A percentile compares a stretch with the other conserved stretches of the same genome.
Evolutionary conservation across 2,113 vertebrate genomes (phyloP).

Genomic region (Ochotona princeps): DNA sequence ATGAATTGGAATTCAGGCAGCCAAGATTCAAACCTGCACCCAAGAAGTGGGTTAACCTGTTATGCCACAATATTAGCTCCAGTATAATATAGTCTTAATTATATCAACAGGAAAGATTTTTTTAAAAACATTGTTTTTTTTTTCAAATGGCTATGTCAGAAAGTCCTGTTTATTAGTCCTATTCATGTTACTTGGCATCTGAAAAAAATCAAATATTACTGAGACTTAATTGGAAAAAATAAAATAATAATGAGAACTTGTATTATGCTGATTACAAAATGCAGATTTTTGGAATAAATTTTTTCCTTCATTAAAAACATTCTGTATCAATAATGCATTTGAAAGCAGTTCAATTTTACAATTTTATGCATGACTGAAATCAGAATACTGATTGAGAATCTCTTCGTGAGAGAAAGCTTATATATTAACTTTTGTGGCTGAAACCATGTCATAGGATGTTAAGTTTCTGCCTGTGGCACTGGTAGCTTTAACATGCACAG

Average conservation of each 20-base stretch:
- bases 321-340: conserved; percentile 68
- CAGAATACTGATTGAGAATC: conserved; percentile 20
- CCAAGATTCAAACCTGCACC: too few species aligned
- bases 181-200: conserved; percentile 65
- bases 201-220: conserved; percentile 47
- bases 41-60: too few species aligned
- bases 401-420: conserved; percentile 36
- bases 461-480: too few species aligned
- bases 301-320: conserved; percentile 70
- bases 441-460: too few species aligned
- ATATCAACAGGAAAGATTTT: neutral
- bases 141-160: conserved; percentile 27
- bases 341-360: neutral
- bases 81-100: neutral
- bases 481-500: too few species aligned
- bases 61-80: too few species aligned
- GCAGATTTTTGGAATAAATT: conserved; percentile 38
- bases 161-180: conserved; percentile 64
- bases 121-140: too few species aligned
- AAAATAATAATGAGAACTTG: conserved; percentile 69
- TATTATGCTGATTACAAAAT: conserved; percentile 64
- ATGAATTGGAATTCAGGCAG: too few species aligned
- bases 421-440: too few species aligned
- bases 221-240: conserved; percentile 73
- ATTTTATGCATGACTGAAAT: conserved; percentile 41